A percentile compares a stretch with the other conserved stretches of the same genome.
phyloP scores from a whole-genome alignment of 2,888 invertebrate genomes.

The Stegana nigrithorax region DNA sequence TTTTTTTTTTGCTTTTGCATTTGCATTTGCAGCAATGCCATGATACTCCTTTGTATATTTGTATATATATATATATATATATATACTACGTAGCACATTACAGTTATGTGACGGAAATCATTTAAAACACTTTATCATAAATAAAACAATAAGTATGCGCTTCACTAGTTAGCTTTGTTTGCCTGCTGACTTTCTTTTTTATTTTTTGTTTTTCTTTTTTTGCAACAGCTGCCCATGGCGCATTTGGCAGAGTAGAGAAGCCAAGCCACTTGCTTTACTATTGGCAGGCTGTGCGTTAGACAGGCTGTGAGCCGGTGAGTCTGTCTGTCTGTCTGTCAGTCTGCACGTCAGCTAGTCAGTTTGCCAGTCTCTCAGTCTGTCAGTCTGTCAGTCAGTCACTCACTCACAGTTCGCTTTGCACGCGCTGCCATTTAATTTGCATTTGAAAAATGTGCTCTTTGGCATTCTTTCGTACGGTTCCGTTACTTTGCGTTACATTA shows the following conservation, averaged over 20 bases:
- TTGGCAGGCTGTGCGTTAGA: too few relatives aligned
- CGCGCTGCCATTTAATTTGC: conserved; percentile 14
- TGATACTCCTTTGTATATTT: too few relatives aligned
- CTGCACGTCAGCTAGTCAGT: not conserved
- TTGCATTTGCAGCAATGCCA: too few relatives aligned
- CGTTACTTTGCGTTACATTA: too few relatives aligned
- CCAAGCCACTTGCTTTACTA: too few relatives aligned
- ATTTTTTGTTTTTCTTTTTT: too few relatives aligned
- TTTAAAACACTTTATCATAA: not conserved
- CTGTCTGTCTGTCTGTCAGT: not conserved
- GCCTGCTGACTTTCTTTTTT: too few relatives aligned
- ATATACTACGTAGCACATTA: not conserved
- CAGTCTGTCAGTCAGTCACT: not conserved
- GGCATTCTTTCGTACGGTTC: too few relatives aligned
- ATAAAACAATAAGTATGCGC: not conserved
- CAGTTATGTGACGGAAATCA: not conserved
- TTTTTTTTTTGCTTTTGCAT: not conserved
- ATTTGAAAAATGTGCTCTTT: conserved; percentile 14
- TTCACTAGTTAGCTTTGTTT: not conserved
- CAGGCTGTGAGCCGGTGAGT: not conserved
- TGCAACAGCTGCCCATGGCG: too few relatives aligned
- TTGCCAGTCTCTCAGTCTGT: not conserved
- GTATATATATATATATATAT: not conserved
- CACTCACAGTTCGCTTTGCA: not conserved
- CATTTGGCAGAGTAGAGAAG: too few relatives aligned